These are phyloP conservation scores for Sparidentex hasta DNA, from an alignment of 2,797 vertebrate genomes.

Conservation along the genomic window DNA sequence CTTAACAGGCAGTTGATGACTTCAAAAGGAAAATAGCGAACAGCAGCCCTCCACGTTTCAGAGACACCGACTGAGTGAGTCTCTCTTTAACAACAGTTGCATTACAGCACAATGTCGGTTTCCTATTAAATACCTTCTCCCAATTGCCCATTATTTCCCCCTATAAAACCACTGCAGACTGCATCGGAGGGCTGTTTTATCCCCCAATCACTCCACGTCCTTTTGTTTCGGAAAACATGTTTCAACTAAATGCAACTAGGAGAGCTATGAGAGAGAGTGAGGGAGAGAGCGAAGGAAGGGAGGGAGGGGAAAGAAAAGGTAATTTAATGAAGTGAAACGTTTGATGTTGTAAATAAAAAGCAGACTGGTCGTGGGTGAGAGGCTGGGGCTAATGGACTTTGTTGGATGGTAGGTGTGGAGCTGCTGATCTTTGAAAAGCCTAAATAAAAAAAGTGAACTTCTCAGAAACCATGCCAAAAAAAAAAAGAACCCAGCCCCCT, in stretches of 20 bases:
- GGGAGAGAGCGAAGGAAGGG: constrained; percentile 40
- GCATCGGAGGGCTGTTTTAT: constrained; percentile 80
- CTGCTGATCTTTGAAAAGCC: constrained; percentile 84
- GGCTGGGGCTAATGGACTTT: constrained; percentile 81
- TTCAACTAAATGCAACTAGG: constrained; percentile 82
- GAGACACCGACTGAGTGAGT: constrained; percentile 72
- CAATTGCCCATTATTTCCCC: constrained; percentile 89
- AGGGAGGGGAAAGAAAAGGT: constrained; percentile 77
- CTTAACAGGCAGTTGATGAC: constrained; percentile 69
- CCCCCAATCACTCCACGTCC: constrained; percentile 73
- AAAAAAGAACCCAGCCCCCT: constrained; percentile 57
- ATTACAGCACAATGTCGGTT: constrained; percentile 81
- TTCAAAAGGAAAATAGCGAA: constrained; percentile 68
- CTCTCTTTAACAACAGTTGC: constrained; percentile 80
- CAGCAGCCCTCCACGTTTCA: constrained; percentile 68
- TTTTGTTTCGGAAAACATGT: constrained; percentile 89
- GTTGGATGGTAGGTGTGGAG: constrained; percentile 87
- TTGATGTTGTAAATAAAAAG: constrained; percentile 90
- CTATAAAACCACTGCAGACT: constrained; percentile 88
- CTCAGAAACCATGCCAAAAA: constrained; percentile 84
- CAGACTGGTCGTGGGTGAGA: constrained; percentile 83
- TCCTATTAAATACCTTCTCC: constrained; percentile 89
- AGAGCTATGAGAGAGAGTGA: constrained; percentile 45
- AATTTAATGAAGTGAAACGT: constrained; percentile 89
- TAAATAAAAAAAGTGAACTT: constrained; percentile 76